Percentiles rank a stretch among this genome's conserved stretches.
Evolutionary conservation across 2,113 vertebrate species (phyloP).

Genomic region (Burhinus bistriatus): DNA sequence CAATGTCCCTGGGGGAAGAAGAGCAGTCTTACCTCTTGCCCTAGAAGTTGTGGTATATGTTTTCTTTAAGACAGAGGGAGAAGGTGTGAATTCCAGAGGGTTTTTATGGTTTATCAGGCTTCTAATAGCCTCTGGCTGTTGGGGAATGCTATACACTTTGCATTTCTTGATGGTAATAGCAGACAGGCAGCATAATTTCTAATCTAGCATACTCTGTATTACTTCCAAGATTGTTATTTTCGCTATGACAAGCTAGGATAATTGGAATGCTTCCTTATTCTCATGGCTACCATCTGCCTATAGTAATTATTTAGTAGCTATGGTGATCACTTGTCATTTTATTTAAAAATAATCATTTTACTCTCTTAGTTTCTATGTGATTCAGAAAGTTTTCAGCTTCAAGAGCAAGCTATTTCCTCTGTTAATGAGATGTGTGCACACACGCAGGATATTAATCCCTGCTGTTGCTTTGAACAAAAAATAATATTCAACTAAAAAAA

Average conservation of each 20-base stretch:
- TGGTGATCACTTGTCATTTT: not conserved
- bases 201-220: not conserved
- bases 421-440: not conserved
- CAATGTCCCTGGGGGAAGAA: not conserved
- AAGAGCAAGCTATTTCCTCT: not conserved
- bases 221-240: not conserved
- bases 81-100: not conserved
- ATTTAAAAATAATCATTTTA: not conserved
- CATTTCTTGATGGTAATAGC: not conserved
- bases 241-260: not conserved
- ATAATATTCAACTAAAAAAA: not conserved
- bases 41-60: fast-evolving
- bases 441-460: not conserved
- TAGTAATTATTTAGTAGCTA: not conserved
- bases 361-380: not conserved
- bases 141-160: not conserved
- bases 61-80: not conserved
- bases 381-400: not conserved
- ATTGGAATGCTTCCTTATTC: not conserved
- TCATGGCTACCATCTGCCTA: not conserved
- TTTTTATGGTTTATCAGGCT: not conserved
- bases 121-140: not conserved
- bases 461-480: not conserved
- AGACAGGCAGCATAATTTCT: not conserved
- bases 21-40: not conserved